Evolutionary conservation across 1,140 invertebrate genomes (phyloP).

Genomic region (Conus ventricosus): DNA sequence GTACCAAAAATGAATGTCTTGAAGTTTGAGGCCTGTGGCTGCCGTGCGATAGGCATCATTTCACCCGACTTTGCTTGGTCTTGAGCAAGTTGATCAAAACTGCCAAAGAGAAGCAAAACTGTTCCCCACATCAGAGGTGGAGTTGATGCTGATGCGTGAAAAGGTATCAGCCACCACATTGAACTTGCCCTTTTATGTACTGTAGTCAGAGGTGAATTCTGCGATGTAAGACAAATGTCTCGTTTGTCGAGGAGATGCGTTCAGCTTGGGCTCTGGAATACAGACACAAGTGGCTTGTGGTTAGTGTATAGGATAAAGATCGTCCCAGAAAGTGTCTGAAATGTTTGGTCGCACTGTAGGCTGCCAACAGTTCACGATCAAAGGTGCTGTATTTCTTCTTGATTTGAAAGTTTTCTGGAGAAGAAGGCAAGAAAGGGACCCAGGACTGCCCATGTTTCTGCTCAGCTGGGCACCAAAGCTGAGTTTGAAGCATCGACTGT

Average conservation of each 20-base stretch:
- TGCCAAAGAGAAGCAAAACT: not conserved
- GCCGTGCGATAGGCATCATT: no score
- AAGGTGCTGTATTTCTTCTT: slow-evolving; percentile 13
- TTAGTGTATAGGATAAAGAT: slow-evolving; percentile 26
- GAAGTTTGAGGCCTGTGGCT: not conserved
- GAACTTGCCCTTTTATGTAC: slow-evolving; percentile 19
- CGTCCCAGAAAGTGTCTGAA: slow-evolving; percentile 14
- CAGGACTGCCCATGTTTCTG: not conserved
- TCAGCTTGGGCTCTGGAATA: slow-evolving; percentile 12
- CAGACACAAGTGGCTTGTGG: slow-evolving; percentile 21
- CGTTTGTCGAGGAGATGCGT: slow-evolving; percentile 25
- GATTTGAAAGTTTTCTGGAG: not conserved
- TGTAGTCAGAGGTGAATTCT: slow-evolving; percentile 24
- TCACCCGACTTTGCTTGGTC: no score
- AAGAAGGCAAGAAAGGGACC: slow-evolving; percentile 19
- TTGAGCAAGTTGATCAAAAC: not conserved
- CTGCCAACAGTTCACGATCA: slow-evolving; percentile 3
- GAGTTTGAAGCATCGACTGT: slow-evolving; percentile 13
- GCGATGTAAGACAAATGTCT: slow-evolving; percentile 23
- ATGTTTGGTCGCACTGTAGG: not conserved
- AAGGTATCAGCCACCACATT: slow-evolving; percentile 23
- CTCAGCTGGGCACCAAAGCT: slow-evolving; percentile 9
- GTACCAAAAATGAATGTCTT: not conserved
- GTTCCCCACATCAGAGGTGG: not conserved
- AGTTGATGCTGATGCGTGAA: slow-evolving; percentile 21